Percentiles rank a stretch among this genome's conserved stretches.
Conservation (phyloP, 2,888 invertebrate genomes). For the Lycaena phlaeas region DNA sequence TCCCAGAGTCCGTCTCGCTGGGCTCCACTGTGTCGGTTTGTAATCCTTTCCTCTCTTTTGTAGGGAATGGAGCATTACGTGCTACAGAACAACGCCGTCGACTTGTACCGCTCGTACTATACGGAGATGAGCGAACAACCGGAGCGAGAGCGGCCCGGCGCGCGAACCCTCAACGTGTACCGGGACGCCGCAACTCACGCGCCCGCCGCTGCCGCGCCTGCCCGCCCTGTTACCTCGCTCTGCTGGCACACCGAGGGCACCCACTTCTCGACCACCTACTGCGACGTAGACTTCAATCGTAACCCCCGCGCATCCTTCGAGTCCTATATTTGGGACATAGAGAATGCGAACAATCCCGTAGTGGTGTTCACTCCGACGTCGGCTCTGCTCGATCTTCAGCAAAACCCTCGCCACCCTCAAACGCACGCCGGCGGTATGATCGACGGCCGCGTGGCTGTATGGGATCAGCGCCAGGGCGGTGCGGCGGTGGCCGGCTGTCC, state of each 20-base stretch:
- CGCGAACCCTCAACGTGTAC: slow-evolving; percentile 88
- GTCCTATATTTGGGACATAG: slow-evolving; percentile 90
- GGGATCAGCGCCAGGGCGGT: slow-evolving; percentile 85
- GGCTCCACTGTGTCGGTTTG: too few species aligned
- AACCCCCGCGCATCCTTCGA: slow-evolving; percentile 33
- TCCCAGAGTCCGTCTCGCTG: too few species aligned
- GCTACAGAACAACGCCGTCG: slow-evolving; percentile 91
- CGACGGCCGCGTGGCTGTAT: slow-evolving; percentile 63
- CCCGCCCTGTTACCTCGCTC: slow-evolving; percentile 81
- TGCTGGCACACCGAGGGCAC: slow-evolving; percentile 90
- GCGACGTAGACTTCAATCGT: slow-evolving; percentile 82
- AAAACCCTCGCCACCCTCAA: slow-evolving; percentile 62
- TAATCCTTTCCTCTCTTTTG: too few species aligned
- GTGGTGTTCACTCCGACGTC: slow-evolving; percentile 78
- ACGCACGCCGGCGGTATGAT: slow-evolving; percentile 20
- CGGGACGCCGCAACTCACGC: slow-evolving; percentile 61
- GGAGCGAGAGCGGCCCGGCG: slow-evolving; percentile 75
- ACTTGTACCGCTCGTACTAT: slow-evolving; percentile 93
- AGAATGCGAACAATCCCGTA: slow-evolving; percentile 86
- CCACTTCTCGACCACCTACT: slow-evolving; percentile 86
- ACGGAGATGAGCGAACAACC: slow-evolving; percentile 77
- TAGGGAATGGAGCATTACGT: slow-evolving; percentile 88
- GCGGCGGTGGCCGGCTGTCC: slow-evolving; percentile 80
- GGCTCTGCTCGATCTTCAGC: slow-evolving; percentile 84
- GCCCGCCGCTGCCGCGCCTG: slow-evolving; percentile 35